Conservation (phyloP, 2,113 vertebrate species). For the Cyprinodon tularosa region DNA sequence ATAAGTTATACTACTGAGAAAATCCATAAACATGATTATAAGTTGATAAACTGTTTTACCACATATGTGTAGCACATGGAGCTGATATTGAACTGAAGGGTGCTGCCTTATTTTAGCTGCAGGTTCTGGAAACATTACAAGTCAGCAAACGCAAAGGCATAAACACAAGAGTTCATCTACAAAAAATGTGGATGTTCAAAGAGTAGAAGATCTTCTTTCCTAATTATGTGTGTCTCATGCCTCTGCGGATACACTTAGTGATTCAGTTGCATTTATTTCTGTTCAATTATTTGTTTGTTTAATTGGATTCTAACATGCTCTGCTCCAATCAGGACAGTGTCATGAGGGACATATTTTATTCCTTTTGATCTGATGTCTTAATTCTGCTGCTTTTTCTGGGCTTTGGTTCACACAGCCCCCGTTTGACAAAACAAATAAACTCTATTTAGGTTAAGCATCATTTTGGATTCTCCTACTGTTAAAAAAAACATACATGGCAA, state of each 20-base stretch:
- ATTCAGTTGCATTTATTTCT: slow-evolving; percentile 78
- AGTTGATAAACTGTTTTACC: slow-evolving; percentile 2
- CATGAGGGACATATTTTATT: slow-evolving; percentile 76
- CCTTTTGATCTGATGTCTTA: slow-evolving; percentile 78
- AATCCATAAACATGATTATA: slow-evolving; percentile 16
- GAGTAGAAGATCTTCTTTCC: slow-evolving; percentile 56
- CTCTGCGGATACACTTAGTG: slow-evolving; percentile 60
- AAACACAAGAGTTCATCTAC: slow-evolving; percentile 68
- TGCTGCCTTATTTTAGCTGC: slow-evolving; percentile 39
- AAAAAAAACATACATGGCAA: slow-evolving; percentile 57
- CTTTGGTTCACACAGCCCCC: slow-evolving; percentile 64
- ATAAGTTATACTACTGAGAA: background rate
- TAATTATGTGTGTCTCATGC: slow-evolving; percentile 66
- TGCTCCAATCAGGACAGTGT: slow-evolving; percentile 64
- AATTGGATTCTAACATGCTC: slow-evolving; percentile 74
- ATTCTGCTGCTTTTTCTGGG: slow-evolving; percentile 70
- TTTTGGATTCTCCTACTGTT: slow-evolving; percentile 71
- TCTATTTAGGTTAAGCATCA: slow-evolving; percentile 78
- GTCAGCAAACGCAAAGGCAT: slow-evolving; percentile 58
- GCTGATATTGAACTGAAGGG: slow-evolving; percentile 28
- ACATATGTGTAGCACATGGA: slow-evolving; percentile 22
- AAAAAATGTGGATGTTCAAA: slow-evolving; percentile 74
- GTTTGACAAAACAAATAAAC: slow-evolving; percentile 78
- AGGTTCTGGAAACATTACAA: slow-evolving; percentile 53
- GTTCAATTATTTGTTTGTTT: slow-evolving; percentile 79